Evolutionary conservation across 2,113 vertebrate genomes (phyloP).

Genomic region (Nipponia nippon): DNA sequence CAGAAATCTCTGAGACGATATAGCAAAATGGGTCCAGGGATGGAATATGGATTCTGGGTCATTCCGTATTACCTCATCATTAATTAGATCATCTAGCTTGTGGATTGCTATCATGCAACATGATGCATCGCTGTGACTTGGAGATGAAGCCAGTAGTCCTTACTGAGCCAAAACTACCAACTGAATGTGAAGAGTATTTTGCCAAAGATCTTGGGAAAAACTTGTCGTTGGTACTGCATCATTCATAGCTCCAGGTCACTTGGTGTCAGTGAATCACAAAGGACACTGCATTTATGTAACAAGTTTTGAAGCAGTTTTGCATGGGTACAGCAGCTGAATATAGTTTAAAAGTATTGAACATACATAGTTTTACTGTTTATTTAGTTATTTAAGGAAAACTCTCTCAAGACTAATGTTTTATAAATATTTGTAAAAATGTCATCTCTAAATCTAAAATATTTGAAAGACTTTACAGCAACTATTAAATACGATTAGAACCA

Average conservation of each 20-base stretch:
- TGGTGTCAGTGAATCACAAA: not conserved
- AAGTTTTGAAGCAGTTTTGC: not conserved
- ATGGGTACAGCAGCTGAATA: not conserved
- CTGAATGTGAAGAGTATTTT: not conserved
- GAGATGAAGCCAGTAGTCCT: not conserved
- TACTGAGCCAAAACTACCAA: not conserved
- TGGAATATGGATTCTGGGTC: not conserved
- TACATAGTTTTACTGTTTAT: not conserved
- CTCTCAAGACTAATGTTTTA: not conserved
- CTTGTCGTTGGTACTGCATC: not conserved
- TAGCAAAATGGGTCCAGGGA: not conserved
- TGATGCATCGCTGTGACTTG: not conserved
- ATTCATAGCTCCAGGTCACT: not conserved
- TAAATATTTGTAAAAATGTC: not conserved
- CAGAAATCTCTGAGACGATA: not conserved
- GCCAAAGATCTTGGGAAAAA: not conserved
- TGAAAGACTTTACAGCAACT: not conserved
- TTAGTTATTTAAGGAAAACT: not conserved
- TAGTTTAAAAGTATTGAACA: not conserved
- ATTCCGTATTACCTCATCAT: not conserved
- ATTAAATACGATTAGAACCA: not conserved
- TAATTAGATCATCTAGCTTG: not conserved
- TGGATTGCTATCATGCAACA: not conserved
- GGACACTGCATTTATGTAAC: not conserved
- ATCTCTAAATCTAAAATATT: not conserved